Evolutionary conservation across 2,888 invertebrate genomes (phyloP).

Genomic region (Eupithecia insigniata): DNA sequence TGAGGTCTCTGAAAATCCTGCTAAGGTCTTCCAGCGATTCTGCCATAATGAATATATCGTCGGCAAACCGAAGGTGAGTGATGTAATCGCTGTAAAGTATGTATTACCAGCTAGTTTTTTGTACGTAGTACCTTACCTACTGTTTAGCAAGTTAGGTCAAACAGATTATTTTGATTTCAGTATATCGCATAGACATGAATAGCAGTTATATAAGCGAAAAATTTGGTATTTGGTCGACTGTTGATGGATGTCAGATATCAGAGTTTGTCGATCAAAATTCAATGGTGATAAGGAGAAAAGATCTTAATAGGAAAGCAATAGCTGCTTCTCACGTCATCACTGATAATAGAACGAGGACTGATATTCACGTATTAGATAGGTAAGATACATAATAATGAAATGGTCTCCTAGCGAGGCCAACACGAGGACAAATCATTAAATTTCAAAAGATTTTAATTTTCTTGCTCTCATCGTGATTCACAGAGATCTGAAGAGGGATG

Average conservation of each 20-base stretch:
- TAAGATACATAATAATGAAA: constrained; percentile 36
- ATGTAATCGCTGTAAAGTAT: no score
- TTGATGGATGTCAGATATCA: constrained; percentile 52
- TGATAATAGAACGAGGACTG: constrained; percentile 55
- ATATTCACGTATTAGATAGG: constrained; percentile 53
- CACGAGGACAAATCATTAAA: background rate
- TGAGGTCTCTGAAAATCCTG: no score
- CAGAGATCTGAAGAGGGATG: constrained; percentile 56
- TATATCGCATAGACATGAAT: constrained; percentile 58
- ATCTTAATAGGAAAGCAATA: constrained; percentile 53
- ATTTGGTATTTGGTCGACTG: constrained; percentile 61
- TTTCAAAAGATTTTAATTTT: background rate
- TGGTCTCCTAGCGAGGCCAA: background rate
- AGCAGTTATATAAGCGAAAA: constrained; percentile 55
- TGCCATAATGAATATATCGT: no score
- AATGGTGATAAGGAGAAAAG: constrained; percentile 57
- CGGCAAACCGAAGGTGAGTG: no score
- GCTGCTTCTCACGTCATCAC: constrained; percentile 48
- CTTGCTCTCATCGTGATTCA: background rate
- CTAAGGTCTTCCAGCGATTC: no score
- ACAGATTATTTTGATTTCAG: constrained; percentile 49
- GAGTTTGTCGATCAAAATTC: constrained; percentile 41
- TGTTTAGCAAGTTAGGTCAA: background rate
- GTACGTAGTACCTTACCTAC: no score
- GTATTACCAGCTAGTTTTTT: no score